Evolutionary conservation across 1,140 invertebrate genomes (phyloP), one percentile per base, ranked within the genome.

Genomic region (Microplitis mediator): DNA sequence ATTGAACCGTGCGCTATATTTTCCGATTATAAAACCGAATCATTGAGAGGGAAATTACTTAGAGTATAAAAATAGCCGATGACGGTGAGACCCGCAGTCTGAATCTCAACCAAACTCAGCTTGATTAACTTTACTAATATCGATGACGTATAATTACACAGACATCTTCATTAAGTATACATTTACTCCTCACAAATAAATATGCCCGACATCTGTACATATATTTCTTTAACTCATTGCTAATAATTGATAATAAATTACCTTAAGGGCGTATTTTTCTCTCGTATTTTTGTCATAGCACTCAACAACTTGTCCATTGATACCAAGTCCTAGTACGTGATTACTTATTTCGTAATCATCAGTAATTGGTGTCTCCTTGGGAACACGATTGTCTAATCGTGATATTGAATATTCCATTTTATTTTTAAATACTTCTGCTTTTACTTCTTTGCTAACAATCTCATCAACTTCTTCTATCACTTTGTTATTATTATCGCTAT

Each of bases 281-380:
- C 91, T 89, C 8, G 89, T 92, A 64, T 86, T 86, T 76, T 91
- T 92, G 23, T 89, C 89, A 76, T 89, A 93, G 84, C 93, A 95
- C 82, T 93, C 90, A 6, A 94, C 91, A 45, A 96, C 95, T 91
- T 98, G 98, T 50, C 98, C 98, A 86, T 98, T 99, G 76, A 99
- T 99, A 13, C 98, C 98, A 34, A 98, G 90, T n/a, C 98, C 98
- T 52, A 99, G 90, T 11, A 99, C 97, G 65, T 92, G 95, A 80
- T 93, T 93, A n/a, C 95, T 95, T 76, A 99, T 95, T 83, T 94
- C 92, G 84, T 98, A 99, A 86, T 99, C 97, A 71, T 97, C 93
- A 35, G 92, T 94, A 75, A 99, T 95, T 16, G 93, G 91, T 45
- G 91, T 91, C 69, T 90, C 91, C 89, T 96, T 96, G 51, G 92